Conservation (phyloP, 2,113 vertebrate genomes). For the Fregetta grallaria region DNA sequence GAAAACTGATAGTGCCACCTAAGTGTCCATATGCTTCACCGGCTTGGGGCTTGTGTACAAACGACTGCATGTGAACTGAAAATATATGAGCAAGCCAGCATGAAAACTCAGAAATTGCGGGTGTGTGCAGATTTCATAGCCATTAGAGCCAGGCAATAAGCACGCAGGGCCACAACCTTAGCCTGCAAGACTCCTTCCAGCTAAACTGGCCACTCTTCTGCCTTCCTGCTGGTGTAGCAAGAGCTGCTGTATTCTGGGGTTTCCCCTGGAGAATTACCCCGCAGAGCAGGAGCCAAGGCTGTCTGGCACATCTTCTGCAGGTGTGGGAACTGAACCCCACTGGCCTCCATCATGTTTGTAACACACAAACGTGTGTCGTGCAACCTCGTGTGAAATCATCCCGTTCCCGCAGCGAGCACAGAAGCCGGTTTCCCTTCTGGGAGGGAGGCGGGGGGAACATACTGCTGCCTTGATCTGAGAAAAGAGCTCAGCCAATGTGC, state of each 20-base stretch:
- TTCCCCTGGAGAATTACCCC: neutral
- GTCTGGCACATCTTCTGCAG: neutral
- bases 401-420: neutral
- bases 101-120: neutral
- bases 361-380: fast-evolving
- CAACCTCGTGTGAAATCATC: neutral
- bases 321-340: fast-evolving
- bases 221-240: neutral
- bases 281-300: neutral
- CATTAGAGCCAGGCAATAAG: neutral
- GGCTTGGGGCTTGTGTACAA: neutral
- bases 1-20: neutral
- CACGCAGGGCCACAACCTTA: fast-evolving
- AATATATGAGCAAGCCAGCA: neutral
- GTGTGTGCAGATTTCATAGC: neutral
- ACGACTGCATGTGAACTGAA: neutral
- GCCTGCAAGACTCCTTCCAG: neutral
- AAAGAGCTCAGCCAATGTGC: neutral
- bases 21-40: neutral
- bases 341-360: fast-evolving
- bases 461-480: neutral
- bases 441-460: neutral
- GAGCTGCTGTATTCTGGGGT: neutral
- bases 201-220: neutral
- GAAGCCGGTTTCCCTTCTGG: neutral